phyloP scores from a whole-genome alignment of 2,113 vertebrate species.

The Grus americana region DNA sequence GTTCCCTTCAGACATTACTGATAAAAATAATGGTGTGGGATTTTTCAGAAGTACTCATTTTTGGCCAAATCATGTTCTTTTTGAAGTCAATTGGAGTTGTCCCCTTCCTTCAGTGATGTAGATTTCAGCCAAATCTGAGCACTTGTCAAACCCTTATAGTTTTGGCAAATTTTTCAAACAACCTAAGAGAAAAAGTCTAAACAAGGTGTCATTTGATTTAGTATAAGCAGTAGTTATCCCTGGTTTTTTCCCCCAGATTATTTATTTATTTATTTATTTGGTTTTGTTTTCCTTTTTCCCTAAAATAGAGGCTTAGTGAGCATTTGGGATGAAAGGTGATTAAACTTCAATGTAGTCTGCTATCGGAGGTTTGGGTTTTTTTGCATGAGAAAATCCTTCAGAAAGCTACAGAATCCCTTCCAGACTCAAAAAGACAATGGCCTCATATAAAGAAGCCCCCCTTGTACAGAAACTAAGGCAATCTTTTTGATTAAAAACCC shows the following conservation, averaged over 20 bases:
- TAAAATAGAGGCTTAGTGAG: not conserved
- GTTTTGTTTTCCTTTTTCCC: not conserved
- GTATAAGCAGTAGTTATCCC: not conserved
- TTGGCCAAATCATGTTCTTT: not conserved
- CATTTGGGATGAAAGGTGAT: not conserved
- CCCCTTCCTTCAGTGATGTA: not conserved
- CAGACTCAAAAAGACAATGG: not conserved
- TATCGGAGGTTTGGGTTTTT: not conserved
- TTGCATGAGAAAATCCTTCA: slow-evolving; percentile 12
- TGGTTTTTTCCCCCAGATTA: too few relatives aligned
- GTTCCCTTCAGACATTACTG: slow-evolving; percentile 18
- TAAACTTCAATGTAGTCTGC: not conserved
- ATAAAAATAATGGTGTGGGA: not conserved
- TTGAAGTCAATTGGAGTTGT: not conserved
- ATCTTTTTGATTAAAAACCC: slow-evolving; percentile 1
- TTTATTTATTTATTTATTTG: not conserved
- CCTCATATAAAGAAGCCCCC: not conserved
- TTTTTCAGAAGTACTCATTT: not conserved
- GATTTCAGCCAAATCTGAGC: not conserved
- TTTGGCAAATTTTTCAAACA: not conserved
- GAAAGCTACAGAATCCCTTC: not conserved
- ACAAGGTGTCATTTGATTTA: not conserved
- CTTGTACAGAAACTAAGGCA: not conserved
- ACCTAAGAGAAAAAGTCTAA: not conserved
- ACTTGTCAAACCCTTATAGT: not conserved